A percentile compares a stretch with the other conserved stretches of the same genome.
These are phyloP conservation scores for Berghia stephanieae DNA, from an alignment of 1,140 invertebrate genomes.

Conservation along the genomic window DNA sequence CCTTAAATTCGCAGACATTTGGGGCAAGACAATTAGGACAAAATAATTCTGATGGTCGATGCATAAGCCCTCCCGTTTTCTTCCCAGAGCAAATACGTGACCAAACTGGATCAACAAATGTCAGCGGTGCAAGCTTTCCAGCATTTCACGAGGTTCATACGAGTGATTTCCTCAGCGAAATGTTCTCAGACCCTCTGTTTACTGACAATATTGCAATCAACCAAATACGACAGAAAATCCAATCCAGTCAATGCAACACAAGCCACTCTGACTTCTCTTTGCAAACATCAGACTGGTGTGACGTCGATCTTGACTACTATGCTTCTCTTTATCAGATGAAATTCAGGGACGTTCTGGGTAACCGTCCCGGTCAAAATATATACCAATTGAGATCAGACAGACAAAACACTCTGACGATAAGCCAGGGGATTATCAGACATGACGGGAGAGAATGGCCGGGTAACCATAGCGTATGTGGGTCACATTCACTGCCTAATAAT, in stretches of 20 bases:
- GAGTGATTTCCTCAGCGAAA: background rate
- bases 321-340: constrained; percentile 43
- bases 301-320: constrained; percentile 47
- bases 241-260: background rate
- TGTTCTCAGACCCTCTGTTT: constrained; percentile 18
- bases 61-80: no score
- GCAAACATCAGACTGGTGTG: background rate
- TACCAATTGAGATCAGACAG: background rate
- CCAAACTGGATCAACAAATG: constrained; percentile 21
- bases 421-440: no score
- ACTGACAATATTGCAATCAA: constrained; percentile 23
- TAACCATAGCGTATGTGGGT: no score
- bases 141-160: background rate
- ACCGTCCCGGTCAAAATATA: background rate
- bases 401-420: no score
- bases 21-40: no score
- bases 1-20: no score
- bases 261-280: background rate
- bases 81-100: no score
- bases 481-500: no score
- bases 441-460: no score
- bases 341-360: constrained; percentile 35
- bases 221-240: constrained; percentile 1
- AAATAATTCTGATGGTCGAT: no score
- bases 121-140: background rate